phyloP scores from a whole-genome alignment of 2,888 invertebrate genomes.

The Parnassius glacialis region DNA sequence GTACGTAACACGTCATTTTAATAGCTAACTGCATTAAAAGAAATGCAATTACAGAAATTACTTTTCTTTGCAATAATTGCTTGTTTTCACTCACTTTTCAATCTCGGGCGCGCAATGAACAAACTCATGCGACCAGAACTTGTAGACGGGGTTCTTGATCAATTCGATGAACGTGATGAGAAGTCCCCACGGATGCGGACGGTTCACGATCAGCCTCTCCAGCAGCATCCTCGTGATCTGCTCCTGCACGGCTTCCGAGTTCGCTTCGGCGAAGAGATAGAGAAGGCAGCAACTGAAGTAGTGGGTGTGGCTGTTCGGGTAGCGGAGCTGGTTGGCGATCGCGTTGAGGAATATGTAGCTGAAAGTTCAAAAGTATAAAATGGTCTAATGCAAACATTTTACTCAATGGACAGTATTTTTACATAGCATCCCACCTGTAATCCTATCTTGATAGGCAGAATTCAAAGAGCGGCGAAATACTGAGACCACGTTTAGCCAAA shows the following conservation, averaged over 20 bases:
- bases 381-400: too few species aligned
- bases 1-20: too few species aligned
- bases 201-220: slow-evolving; percentile 97
- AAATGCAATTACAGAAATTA: too few species aligned
- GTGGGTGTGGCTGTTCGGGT: slow-evolving; percentile 99
- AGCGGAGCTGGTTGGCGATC: slow-evolving; percentile 98
- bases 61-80: background rate
- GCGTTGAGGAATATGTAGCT: slow-evolving; percentile 98
- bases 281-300: slow-evolving; percentile 99
- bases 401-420: too few species aligned
- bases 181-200: slow-evolving; percentile 99
- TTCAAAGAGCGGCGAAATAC: too few species aligned
- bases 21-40: too few species aligned
- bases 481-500: too few species aligned
- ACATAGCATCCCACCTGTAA: too few species aligned
- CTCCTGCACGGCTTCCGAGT: slow-evolving; percentile 98
- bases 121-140: slow-evolving; percentile 99
- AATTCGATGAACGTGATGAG: slow-evolving; percentile 99
- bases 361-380: background rate
- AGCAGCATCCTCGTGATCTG: slow-evolving; percentile 98
- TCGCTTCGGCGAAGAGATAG: slow-evolving; percentile 98
- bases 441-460: too few species aligned
- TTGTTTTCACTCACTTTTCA: slow-evolving; percentile 90
- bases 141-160: slow-evolving; percentile 98
- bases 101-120: slow-evolving; percentile 99